Evolutionary conservation across 2,113 vertebrate genomes (phyloP), one percentile per base, ranked within the genome.

Genomic region (Oncorhynchus mykiss): DNA sequence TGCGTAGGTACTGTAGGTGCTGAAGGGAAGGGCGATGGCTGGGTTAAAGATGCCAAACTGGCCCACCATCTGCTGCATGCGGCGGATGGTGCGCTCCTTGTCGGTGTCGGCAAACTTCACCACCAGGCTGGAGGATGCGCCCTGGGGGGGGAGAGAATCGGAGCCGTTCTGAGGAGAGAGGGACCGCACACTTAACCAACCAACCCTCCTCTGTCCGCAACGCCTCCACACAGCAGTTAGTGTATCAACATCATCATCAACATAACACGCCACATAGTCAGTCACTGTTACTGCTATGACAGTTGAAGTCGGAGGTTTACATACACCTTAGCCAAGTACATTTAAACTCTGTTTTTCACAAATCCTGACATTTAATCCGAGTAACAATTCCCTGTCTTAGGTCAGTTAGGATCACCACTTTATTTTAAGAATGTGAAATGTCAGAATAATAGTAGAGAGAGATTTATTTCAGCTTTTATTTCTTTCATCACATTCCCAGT

Each of bases 21-120:
- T 97, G 94, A 99, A 97, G 87, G 97, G 97, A 90, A 99, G 94
- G 78, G 97, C 94, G 78, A 99, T 95, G 83, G 97, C 96, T 0
- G 98, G 98, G 76, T 97, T 99, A 95, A 99, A 99, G 95, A 99
- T 99, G 91, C 97, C 97, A 97, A 99, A 98, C 95, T 99, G 97
- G 91, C 97, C 97, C 0, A 97, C 97, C 97, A 99, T 98, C 95
- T 99, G 97, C 93, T 99, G 97, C 97, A 99, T 99, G 87, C 97
- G 95, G 84, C 97, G 94, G 93, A 99, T 97, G 73, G 97, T 99
- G 88, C 97, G 96, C 89, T 99, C 97, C 93, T 99, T 99, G 93
- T 99, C 98, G 9, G 98, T 99, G 95, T 99, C 97, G 1, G 98
- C 98, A 78, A 99, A 99, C 92, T 99, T 99, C 88, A 99, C 98